A percentile compares a stretch with the other conserved stretches of the same genome.
These are phyloP conservation scores for Elephantulus edwardii DNA, from an alignment of 2,113 vertebrate species.

Conservation along the genomic window DNA sequence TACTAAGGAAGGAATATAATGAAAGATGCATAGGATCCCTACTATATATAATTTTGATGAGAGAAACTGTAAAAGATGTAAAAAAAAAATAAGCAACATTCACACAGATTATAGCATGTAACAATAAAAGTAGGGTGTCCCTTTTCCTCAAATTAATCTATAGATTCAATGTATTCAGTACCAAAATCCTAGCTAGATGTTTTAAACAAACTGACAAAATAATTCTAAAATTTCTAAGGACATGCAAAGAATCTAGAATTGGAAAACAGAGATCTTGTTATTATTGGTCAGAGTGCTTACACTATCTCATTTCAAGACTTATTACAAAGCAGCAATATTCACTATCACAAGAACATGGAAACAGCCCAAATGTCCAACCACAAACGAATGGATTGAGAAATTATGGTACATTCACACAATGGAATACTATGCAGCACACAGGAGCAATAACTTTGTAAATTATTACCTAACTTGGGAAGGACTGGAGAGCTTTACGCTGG, in stretches of 20 bases:
- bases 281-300: neutral
- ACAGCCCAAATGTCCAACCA: too few species aligned
- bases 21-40: neutral
- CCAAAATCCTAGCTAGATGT: conserved; percentile 18
- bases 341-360: too few species aligned
- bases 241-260: neutral
- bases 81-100: neutral
- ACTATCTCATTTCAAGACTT: conserved; percentile 5
- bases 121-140: neutral
- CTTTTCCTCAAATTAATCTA: neutral
- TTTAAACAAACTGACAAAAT: neutral
- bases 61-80: neutral
- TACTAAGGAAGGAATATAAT: conserved; percentile 24
- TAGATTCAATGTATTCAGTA: neutral
- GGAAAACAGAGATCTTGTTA: conserved; percentile 20
- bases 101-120: neutral
- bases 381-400: too few species aligned
- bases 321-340: neutral
- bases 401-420: too few species aligned
- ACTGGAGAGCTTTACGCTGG: too few species aligned
- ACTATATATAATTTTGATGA: neutral
- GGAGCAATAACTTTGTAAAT: too few species aligned
- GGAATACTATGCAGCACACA: too few species aligned
- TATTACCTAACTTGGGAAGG: too few species aligned
- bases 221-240: conserved; percentile 17